These are phyloP conservation scores for Melanotaenia maccullochi DNA, from an alignment of 2,797 vertebrate genomes.

Conservation along the genomic window DNA sequence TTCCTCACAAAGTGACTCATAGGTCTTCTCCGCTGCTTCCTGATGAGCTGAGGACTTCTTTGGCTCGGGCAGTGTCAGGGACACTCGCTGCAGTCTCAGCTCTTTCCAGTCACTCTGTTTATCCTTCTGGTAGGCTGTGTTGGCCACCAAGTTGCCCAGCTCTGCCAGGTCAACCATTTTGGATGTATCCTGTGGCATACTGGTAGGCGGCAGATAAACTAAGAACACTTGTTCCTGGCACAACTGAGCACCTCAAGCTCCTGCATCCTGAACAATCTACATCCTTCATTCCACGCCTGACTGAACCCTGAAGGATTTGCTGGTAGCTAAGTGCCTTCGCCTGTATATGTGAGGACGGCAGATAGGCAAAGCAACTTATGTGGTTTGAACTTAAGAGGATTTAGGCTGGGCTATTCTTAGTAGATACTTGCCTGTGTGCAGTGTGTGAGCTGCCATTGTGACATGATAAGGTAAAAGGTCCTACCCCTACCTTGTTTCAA, in stretches of 20 bases:
- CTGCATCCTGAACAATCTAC: constrained; percentile 32
- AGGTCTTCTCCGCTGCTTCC: constrained; percentile 64
- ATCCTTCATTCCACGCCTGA: constrained; percentile 63
- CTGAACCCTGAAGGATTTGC: constrained; percentile 84
- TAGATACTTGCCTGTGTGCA: constrained; percentile 41
- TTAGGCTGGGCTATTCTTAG: constrained; percentile 86
- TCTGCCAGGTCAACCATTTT: constrained; percentile 86
- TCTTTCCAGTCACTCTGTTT: constrained; percentile 79
- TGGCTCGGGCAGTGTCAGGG: constrained; percentile 79
- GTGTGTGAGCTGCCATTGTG: constrained; percentile 24
- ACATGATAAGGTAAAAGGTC: constrained; percentile 32
- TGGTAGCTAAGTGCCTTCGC: constrained; percentile 79
- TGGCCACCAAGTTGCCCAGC: constrained; percentile 89
- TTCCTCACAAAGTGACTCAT: constrained; percentile 85
- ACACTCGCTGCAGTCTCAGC: constrained; percentile 81
- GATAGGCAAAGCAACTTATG: constrained; percentile 87
- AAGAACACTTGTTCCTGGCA: constrained; percentile 22
- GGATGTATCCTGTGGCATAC: constrained; percentile 22
- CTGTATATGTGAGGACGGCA: constrained; percentile 79
- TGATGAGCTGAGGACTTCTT: constrained; percentile 68
- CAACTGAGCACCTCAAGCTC: constrained; percentile 33
- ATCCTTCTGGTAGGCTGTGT: constrained; percentile 88
- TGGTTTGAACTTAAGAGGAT: constrained; percentile 91
- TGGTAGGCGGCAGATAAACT: constrained; percentile 11
- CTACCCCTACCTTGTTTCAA: not conserved